Base-by-base conservation (phyloP, 2,888 invertebrate genomes). In the Sussaba pulchella region DNA sequence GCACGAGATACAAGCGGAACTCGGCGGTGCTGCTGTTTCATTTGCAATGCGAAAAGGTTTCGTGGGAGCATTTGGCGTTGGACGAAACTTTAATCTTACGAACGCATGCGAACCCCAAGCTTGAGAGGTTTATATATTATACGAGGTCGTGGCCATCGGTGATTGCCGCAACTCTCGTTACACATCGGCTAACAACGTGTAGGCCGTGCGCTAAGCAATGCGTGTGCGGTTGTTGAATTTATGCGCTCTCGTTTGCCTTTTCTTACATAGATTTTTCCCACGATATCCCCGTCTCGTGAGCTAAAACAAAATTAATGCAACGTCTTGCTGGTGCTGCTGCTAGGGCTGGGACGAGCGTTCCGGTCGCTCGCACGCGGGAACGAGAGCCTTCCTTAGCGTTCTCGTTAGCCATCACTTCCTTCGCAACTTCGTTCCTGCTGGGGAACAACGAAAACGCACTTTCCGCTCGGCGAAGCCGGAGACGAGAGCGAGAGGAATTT, bases 221-320 rank as follows among this genome's bases (percentile, higher is more conserved):
- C 21, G 45, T 57, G 50, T 21, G 31, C 17, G 39, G 10, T 24
- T 52, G 9, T 9, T 14, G 39, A 17, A 50, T 63, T 10, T 9
- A 12, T 24, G 54, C 43, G 45, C 52, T 52, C 17, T 63, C 61
- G 45, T 50, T 63, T 50, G 64, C 73, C 31, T 41, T 81, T 59
- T 76, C 72, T 67, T 81, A 73, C 72, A 69, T 64, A 73, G 72
- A 77, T 81, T 77, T 59, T 81, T 81, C 81, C 81, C 81, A 81
- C 81, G 81, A 77, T 81, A 31, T 31, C 31, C 43, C 57, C 6
- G 52, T 67, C 71, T 80, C 71, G 63, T 67, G 36, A 64, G 76
- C 47, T 54, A 36, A 61, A 75, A 61, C 52, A 57, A 69, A 69
- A 64, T 50, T 36, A 57, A 57, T 57, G 57, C 57, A 43, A 41